Evolutionary conservation across 1,140 invertebrate genomes (phyloP).

Genomic region (Watersipora subatra): DNA sequence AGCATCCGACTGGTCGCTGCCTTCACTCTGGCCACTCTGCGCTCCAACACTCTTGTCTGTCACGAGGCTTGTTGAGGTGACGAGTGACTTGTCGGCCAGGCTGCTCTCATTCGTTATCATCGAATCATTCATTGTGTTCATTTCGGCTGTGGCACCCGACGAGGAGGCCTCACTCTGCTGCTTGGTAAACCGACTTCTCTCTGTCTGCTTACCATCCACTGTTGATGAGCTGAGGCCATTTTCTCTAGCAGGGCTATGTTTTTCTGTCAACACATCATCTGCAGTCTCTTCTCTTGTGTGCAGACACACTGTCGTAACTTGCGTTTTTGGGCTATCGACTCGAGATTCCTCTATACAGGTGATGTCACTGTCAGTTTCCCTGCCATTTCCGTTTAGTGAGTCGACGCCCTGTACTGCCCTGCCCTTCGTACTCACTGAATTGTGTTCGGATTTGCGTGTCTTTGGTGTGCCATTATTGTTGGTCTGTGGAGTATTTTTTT

Average conservation of each 20-base stretch:
- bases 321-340: background rate
- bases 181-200: background rate
- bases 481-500: background rate
- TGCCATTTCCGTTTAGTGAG: background rate
- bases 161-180: background rate
- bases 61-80: background rate
- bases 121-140: background rate
- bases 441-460: background rate
- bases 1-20: background rate
- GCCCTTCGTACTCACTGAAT: no score
- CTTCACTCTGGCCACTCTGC: background rate
- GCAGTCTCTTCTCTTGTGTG: background rate
- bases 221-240: background rate
- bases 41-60: background rate
- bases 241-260: background rate
- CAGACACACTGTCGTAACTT: background rate
- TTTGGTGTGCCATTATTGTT: background rate
- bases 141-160: background rate
- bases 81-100: background rate
- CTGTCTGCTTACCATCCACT: background rate
- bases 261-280: background rate
- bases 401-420: no score
- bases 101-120: background rate
- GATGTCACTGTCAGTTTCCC: no score
- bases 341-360: background rate